Conservation (phyloP, 2,113 vertebrate genomes). For the Pterocles gutturalis region DNA sequence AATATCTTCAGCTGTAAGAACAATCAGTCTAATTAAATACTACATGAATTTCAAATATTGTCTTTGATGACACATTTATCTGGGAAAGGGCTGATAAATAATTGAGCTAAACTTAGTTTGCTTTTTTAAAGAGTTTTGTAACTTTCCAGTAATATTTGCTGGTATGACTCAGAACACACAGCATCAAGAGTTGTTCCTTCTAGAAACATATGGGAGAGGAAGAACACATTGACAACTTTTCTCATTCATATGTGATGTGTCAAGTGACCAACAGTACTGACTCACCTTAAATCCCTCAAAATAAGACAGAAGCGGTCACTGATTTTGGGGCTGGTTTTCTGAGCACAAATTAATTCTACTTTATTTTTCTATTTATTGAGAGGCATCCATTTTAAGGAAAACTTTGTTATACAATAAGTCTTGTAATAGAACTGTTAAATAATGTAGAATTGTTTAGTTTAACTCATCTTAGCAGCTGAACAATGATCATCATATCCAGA, state of each 20-base stretch:
- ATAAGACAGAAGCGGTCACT: not conserved
- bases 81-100: conserved; percentile 65
- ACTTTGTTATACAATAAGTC: not conserved
- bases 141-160: not conserved
- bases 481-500: not conserved
- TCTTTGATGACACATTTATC: conserved; percentile 57
- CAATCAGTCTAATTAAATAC: conserved; percentile 85
- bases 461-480: not conserved
- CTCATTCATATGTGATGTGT: not conserved
- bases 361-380: not conserved
- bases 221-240: not conserved
- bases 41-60: conserved; percentile 76
- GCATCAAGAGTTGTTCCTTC: not conserved
- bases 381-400: not conserved
- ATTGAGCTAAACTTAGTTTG: conserved; percentile 44
- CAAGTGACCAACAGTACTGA: not conserved
- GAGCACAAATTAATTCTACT: not conserved
- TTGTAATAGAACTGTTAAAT: not conserved
- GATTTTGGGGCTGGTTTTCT: not conserved
- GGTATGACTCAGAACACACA: not conserved
- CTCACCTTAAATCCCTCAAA: not conserved
- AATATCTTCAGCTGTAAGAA: conserved; percentile 74
- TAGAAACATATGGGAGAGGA: not conserved
- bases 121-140: not conserved
- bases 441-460: not conserved